These are phyloP conservation scores for Drosophila fungiperda DNA, from an alignment of 2,888 invertebrate species.

Conservation along the genomic window DNA sequence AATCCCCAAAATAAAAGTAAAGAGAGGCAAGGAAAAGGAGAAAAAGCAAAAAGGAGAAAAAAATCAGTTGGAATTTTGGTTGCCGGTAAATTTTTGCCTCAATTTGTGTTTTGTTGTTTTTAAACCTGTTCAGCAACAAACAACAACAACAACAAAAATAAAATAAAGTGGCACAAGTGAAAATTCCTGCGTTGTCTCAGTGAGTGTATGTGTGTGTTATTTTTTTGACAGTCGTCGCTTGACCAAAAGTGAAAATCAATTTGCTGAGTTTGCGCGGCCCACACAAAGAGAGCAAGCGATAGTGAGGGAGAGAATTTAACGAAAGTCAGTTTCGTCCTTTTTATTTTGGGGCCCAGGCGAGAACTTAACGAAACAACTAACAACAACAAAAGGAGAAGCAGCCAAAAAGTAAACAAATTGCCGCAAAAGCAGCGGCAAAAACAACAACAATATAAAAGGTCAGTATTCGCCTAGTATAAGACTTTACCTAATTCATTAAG, in stretches of 20 bases:
- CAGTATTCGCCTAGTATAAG: constrained; percentile 50
- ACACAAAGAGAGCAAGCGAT: constrained; percentile 29
- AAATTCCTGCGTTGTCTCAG: constrained; percentile 71
- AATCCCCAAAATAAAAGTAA: constrained; percentile 21
- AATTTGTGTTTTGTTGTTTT: constrained; percentile 42
- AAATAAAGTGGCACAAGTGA: constrained; percentile 79
- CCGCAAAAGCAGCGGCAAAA: constrained; percentile 45
- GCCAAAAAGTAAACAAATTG: constrained; percentile 73
- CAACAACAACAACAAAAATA: constrained; percentile 49
- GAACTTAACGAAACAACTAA: constrained; percentile 64
- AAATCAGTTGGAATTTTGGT: constrained; percentile 58
- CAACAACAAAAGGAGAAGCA: constrained; percentile 46
- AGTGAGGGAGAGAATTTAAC: constrained; percentile 20
- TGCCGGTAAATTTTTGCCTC: constrained; percentile 38
- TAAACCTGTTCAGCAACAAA: constrained; percentile 65
- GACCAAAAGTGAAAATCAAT: constrained; percentile 78
- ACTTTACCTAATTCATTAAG: background rate
- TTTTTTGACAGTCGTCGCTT: constrained; percentile 68
- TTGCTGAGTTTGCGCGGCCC: constrained; percentile 72
- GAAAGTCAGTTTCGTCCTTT: constrained; percentile 55
- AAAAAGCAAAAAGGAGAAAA: constrained; percentile 68
- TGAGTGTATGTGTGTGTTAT: constrained; percentile 38
- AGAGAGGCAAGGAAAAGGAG: constrained; percentile 13
- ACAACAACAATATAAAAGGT: constrained; percentile 59
- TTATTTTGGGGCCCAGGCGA: constrained; percentile 52